These are phyloP conservation scores for Sycophila texana DNA, from an alignment of 2,888 invertebrate genomes.

Conservation along the genomic window DNA sequence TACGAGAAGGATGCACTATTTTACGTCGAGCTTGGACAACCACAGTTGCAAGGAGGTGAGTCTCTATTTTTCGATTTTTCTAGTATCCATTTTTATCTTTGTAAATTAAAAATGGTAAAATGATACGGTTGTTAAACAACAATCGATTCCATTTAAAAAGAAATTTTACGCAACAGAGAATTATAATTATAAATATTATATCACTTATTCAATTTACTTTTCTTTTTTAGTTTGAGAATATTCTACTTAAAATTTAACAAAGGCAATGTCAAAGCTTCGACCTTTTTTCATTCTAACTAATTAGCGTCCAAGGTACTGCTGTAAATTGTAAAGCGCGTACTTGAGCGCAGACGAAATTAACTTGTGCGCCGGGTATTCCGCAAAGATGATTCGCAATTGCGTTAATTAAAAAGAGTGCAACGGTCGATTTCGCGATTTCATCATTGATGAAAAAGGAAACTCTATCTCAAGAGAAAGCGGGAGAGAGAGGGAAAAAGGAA, in stretches of 20 bases:
- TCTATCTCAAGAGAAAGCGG: background rate
- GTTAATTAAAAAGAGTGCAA: background rate
- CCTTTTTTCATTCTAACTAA: conserved; percentile 4
- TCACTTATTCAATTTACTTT: no score
- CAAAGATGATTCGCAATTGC: background rate
- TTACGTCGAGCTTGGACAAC: conserved; percentile 93
- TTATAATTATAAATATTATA: no score
- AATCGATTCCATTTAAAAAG: no score
- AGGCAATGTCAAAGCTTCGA: conserved; percentile 5
- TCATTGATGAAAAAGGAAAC: background rate
- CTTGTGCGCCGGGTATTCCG: no score
- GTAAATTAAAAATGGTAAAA: no score
- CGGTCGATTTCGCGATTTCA: conserved; percentile 9
- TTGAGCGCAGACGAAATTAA: no score
- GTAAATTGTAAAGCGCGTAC: no score
- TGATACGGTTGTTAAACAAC: no score
- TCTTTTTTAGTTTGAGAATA: no score
- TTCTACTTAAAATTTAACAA: background rate
- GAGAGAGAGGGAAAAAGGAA: background rate
- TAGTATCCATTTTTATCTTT: background rate
- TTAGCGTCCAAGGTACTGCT: no score
- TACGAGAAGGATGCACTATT: conserved; percentile 98
- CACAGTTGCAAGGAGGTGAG: conserved; percentile 91
- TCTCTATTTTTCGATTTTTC: conserved; percentile 38
- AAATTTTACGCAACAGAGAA: no score